These are phyloP conservation scores for Drosophila nr. perissopoda DNA, from an alignment of 2,888 invertebrate genomes.

Conservation along the genomic window DNA sequence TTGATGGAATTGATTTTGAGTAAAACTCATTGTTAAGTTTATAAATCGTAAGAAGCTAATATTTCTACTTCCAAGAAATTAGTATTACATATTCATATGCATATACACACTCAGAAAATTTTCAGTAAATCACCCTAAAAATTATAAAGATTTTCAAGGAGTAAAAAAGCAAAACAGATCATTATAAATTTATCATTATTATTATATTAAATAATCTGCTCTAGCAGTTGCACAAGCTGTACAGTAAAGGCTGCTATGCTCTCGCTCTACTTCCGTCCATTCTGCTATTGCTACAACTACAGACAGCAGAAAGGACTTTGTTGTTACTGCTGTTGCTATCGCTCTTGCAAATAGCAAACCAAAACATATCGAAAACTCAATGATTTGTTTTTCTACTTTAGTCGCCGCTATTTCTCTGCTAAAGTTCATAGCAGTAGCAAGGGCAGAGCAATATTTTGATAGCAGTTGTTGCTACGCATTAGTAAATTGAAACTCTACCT, in stretches of 20 bases:
- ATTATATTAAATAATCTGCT: neutral
- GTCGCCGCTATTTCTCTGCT: neutral
- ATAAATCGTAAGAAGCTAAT: neutral
- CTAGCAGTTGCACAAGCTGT: neutral
- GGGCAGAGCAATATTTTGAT: neutral
- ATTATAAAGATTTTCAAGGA: neutral
- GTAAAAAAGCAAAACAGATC: neutral
- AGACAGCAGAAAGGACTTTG: neutral
- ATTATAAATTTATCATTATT: neutral
- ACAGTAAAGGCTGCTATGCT: neutral
- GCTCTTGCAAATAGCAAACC: neutral
- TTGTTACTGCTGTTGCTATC: neutral
- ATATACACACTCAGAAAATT: conserved; percentile 8
- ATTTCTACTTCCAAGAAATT: neutral
- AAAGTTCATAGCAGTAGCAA: neutral
- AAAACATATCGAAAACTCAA: neutral
- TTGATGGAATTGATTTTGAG: neutral
- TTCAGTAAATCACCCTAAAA: neutral
- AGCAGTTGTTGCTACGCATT: neutral
- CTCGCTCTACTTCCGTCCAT: no score
- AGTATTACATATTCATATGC: neutral
- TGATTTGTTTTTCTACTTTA: neutral
- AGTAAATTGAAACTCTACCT: neutral
- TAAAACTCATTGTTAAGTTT: neutral
- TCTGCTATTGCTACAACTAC: neutral